phyloP scores from a whole-genome alignment of 2,888 invertebrate species.

The Chelonus formosanus region DNA sequence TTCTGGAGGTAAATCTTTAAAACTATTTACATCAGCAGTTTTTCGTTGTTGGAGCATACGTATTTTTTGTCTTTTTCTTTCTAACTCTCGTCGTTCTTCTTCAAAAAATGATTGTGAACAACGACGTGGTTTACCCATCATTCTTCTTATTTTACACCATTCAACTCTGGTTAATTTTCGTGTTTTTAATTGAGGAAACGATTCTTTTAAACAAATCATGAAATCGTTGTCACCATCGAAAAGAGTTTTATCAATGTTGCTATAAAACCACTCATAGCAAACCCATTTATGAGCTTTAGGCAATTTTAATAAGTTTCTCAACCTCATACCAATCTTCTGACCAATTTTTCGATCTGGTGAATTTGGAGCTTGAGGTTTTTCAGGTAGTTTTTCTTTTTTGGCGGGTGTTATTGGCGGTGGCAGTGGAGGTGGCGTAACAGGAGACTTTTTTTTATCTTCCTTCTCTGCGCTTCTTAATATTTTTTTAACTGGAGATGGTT shows the following conservation, averaged over 20 bases:
- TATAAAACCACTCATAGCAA: slow-evolving; percentile 99
- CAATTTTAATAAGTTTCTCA: slow-evolving; percentile 91
- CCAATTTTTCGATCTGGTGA: slow-evolving; percentile 85
- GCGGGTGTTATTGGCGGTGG: slow-evolving; percentile 40
- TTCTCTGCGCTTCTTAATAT: slow-evolving; percentile 44
- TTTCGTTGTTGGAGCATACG: slow-evolving; percentile 92
- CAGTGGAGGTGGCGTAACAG: slow-evolving; percentile 13
- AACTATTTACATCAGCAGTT: slow-evolving; percentile 76
- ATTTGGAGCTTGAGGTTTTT: slow-evolving; percentile 57
- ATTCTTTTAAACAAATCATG: slow-evolving; percentile 89
- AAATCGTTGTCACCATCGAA: slow-evolving; percentile 98
- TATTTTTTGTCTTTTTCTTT: slow-evolving; percentile 90
- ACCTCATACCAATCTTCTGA: slow-evolving; percentile 86
- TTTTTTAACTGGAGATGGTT: slow-evolving; percentile 68
- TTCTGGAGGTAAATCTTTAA: slow-evolving; percentile 91
- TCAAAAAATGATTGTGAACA: slow-evolving; percentile 95
- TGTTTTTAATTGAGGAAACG: slow-evolving; percentile 91
- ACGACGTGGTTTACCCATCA: slow-evolving; percentile 97
- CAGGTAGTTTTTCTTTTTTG: slow-evolving; percentile 56
- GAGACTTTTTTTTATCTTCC: slow-evolving; percentile 45
- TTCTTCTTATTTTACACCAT: slow-evolving; percentile 93
- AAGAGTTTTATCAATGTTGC: slow-evolving; percentile 91
- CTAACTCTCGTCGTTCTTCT: slow-evolving; percentile 91
- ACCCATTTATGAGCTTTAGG: slow-evolving; percentile 99
- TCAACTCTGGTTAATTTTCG: slow-evolving; percentile 86